These are phyloP conservation scores for Neodon shergylaensis DNA, from an alignment of 2,113 vertebrate genomes.

Conservation along the genomic window DNA sequence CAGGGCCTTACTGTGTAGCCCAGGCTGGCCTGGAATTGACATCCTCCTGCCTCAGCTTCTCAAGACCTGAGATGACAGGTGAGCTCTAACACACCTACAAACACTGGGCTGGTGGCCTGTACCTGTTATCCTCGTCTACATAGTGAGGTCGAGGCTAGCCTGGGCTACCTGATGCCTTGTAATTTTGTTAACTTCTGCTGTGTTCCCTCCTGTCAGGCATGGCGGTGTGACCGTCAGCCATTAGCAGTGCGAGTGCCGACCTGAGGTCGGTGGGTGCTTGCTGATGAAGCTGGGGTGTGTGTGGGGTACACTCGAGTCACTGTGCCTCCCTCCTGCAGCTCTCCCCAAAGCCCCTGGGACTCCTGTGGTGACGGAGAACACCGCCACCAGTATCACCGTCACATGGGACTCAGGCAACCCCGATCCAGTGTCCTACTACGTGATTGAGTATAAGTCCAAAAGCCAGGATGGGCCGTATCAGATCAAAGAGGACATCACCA, in stretches of 20 bases:
- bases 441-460: conserved; percentile 97
- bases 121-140: not conserved
- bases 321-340: conserved; percentile 84
- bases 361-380: conserved; percentile 96
- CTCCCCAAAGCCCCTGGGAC: conserved; percentile 97
- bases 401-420: conserved; percentile 99
- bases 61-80: not conserved
- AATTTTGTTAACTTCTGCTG: not conserved
- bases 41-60: not conserved
- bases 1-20: not conserved
- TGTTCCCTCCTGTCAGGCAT: not conserved
- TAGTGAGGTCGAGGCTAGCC: not conserved
- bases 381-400: conserved; percentile 98
- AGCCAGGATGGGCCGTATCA: conserved; percentile 96
- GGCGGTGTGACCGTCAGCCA: not conserved
- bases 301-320: not conserved
- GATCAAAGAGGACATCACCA: conserved; percentile 97
- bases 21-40: not conserved
- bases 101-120: not conserved
- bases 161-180: not conserved
- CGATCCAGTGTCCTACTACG: conserved; percentile 96
- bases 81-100: not conserved
- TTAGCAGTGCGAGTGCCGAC: not conserved
- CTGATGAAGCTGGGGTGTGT: not conserved
- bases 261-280: not conserved